Evolutionary conservation across 2,113 vertebrate species (phyloP), one percentile per base, ranked within the genome.

Genomic region (Pterocles gutturalis): DNA sequence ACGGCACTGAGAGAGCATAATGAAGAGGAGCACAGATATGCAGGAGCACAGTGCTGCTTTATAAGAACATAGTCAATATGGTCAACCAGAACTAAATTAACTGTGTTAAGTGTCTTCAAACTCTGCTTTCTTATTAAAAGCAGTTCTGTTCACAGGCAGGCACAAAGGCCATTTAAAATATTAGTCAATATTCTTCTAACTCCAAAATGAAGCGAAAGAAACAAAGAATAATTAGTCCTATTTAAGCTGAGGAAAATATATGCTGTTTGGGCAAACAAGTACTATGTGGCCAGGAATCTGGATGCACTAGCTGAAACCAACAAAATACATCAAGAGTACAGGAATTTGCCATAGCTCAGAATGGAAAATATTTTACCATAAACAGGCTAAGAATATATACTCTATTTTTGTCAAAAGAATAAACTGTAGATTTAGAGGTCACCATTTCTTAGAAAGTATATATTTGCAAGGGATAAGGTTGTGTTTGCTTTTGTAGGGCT

Each of bases 361-460:
- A 75, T 79, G 19, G 93, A 95, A 96, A 95, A 93, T 83, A 90
- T 81, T 82, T 92, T 67, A 96, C 57, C 93, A 54, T 64, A 96
- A 96, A 92, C 60, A 89, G 83, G 51, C 53, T 88, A 93, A 95
- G 80, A 94, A 93, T 67, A 45, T 26, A 85, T 60, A 77, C 45
- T 25, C 5, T 62, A 58, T 51, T 54, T 93, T 81, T 85, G 64
- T 87, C 29, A 60, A 57, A 57, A 94, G 86, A 97, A 94, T n/a
- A 90, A 77, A 85, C 33, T 60, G 55, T 33, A 86, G 54, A 82
- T 49, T 89, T 83, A 92, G 91, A 97, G 83, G 71, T 51, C 61
- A 90, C 38, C 26, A 78, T 53, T 95, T 87, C 81, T 69, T 46
- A 24, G 65, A 69, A 78, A 82, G 48, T 3, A 2, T 48, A 2